Evolutionary conservation across 2,888 invertebrate genomes (phyloP), one percentile per base, ranked within the genome.

Genomic region (Helleia helle): DNA sequence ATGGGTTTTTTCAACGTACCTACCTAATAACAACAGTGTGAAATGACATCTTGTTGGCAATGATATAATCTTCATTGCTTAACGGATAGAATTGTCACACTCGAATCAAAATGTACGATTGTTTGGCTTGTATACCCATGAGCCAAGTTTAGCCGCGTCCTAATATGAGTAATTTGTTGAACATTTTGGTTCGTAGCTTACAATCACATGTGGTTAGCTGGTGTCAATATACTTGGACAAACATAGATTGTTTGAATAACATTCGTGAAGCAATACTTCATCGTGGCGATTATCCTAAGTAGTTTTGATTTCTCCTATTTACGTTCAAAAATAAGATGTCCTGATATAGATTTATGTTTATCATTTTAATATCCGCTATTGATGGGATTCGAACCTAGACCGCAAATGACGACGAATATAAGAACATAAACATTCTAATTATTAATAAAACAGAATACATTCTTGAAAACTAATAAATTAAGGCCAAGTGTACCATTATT

Each of bases 141-240:
- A 31, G 31, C n/a, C 30, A 31, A 9, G 31, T 31, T 17, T 31
- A 46, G 49, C 53, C 51, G 44, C 50, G 48, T 40, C 45, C 38
- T 17, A 9, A 7, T 47, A 53, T 51, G 50, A 55, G 50, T 50
- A 47, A 49, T 52, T 50, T 48, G 49, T 45, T 45, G 31, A 31
- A 18, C 17, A 17, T 17, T 31, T 31, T 17, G 31, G 12, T 31
- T 5, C 18, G 12, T 22, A 18, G 17, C 31, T 14, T 12, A 7
- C 17, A 24, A 25, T 25, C 22, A 36, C 4, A n/a, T 25, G 36
- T n/a, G 12, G 36, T 36, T n/a, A 18, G 18, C 18, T 18, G 11
- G n/a, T 13, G 24, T 36, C 34, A 11, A 36, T 36, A 25, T 22
- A 13, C 15, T 38, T 7, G 4, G 6, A 31, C 31, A 31, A 31